Evolutionary conservation across 2,888 invertebrate genomes (phyloP), one percentile per base, ranked within the genome.

Genomic region (Agriotes lineatus): DNA sequence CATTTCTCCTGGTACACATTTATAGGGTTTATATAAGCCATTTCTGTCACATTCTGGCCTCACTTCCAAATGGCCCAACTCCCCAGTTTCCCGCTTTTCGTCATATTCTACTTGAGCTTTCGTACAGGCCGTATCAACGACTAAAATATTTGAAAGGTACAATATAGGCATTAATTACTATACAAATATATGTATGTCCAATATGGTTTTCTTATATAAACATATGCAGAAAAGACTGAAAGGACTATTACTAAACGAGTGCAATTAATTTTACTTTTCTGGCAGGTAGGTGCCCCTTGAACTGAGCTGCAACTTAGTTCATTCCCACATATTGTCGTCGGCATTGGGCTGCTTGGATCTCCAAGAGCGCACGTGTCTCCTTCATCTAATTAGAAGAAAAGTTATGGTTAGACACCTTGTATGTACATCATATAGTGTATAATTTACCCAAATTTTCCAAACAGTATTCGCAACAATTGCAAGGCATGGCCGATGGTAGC

Each of bases 1-100:
- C 92, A 90, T 87, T 74, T 91, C 90, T 14, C 90, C 90, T 0
- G 90, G 89, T 14, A 90, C 86, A 75, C 92, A 93, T 71, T 88
- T 86, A 45, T 86, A 85, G 0, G 88, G 81, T 0, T 83, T 83
- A 74, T 84, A 91, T n/a, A 84, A 81, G 0, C 91, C 92, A 72
- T 89, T 88, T 0, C 85, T 87, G 76, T 91, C 90, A 77, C 92
- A 93, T 3, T 81, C 78, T 0, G 91, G 90, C 10, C 88, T 80
- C 6, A 85, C 79, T 78, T 90, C 88, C 74, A 89, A 79, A 0
- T 86, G 83, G 0, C 91, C 90, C 0, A 88, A 76, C 18, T 79
- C 79, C 0, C 90, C 90, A 0, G 71, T 73, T 2, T 77, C 72
- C 60, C 84, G 84, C 0, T 86, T 82, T 0, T 79, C 69, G 68